Conservation (phyloP, 1,140 invertebrate species). For the Tenebrio molitor region DNA sequence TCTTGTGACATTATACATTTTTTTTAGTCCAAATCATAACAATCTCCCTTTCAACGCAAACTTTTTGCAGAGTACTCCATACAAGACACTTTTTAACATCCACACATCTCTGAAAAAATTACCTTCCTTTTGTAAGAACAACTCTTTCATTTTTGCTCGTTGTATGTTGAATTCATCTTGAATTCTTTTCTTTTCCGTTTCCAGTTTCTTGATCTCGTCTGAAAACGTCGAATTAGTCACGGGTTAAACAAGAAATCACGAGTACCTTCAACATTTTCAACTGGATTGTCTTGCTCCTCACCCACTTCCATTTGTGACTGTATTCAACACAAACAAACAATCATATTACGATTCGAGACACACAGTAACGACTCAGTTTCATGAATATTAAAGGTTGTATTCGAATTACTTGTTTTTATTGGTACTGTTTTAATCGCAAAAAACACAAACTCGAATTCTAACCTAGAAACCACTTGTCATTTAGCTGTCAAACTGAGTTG, state of each 20-base stretch:
- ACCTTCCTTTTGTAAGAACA: slow-evolving; percentile 94
- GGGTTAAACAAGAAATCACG: neutral
- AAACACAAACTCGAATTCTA: slow-evolving; percentile 10
- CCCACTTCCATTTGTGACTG: slow-evolving; percentile 42
- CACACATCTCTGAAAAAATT: slow-evolving; percentile 47
- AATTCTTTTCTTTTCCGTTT: slow-evolving; percentile 75
- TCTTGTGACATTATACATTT: too few relatives aligned
- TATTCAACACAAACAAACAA: slow-evolving; percentile 26
- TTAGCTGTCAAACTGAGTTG: neutral
- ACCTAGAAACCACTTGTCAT: slow-evolving; percentile 16
- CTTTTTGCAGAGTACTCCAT: too few relatives aligned
- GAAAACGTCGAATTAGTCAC: neutral
- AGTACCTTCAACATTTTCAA: slow-evolving; percentile 38
- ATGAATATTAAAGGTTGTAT: neutral
- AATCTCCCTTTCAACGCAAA: too few relatives aligned
- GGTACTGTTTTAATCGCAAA: slow-evolving; percentile 3
- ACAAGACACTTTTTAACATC: too few relatives aligned
- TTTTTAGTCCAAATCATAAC: too few relatives aligned
- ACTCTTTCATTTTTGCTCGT: slow-evolving; percentile 91
- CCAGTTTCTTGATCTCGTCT: slow-evolving; percentile 62
- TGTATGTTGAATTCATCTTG: slow-evolving; percentile 90
- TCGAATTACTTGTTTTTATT: neutral
- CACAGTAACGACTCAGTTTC: slow-evolving; percentile 5
- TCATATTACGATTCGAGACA: slow-evolving; percentile 3
- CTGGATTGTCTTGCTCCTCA: slow-evolving; percentile 30